Conservation (phyloP, 2,797 vertebrate species). For the Lophius americanus region DNA sequence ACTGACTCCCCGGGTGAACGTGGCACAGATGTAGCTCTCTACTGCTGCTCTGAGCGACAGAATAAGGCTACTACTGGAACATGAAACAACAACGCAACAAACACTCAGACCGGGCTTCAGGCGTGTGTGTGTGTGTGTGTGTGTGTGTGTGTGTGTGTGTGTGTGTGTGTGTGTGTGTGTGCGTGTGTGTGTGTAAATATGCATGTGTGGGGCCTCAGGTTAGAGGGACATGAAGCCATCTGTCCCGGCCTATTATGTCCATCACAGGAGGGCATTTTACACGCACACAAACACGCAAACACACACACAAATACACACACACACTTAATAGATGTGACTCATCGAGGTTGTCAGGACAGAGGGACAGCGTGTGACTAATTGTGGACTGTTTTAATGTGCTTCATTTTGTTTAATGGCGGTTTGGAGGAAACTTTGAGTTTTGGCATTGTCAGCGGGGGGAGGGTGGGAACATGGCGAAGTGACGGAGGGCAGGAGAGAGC, state of each 20-base stretch:
- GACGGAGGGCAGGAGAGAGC: slow-evolving; percentile 42
- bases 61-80: slow-evolving; percentile 73
- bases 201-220: slow-evolving; percentile 29
- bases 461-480: slow-evolving; percentile 22
- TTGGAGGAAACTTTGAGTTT: slow-evolving; percentile 39
- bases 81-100: slow-evolving; percentile 60
- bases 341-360: slow-evolving; percentile 6
- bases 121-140: slow-evolving; percentile 29
- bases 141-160: slow-evolving; percentile 20
- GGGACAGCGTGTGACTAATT: slow-evolving; percentile 18
- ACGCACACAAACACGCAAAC: slow-evolving; percentile 16
- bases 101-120: slow-evolving; percentile 50
- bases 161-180: slow-evolving; percentile 14
- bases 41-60: slow-evolving; percentile 75
- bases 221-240: slow-evolving; percentile 63
- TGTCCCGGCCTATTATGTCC: slow-evolving; percentile 71
- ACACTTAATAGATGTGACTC: slow-evolving; percentile 11
- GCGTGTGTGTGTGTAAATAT: slow-evolving; percentile 17
- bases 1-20: slow-evolving; percentile 56
- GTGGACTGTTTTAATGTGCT: slow-evolving; percentile 11
- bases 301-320: slow-evolving; percentile 26
- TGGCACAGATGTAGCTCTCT: slow-evolving; percentile 66
- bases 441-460: slow-evolving; percentile 47
- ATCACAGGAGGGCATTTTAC: slow-evolving; percentile 54
- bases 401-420: slow-evolving; percentile 36